These are phyloP conservation scores for Caenorhabditis auriculariae DNA, from an alignment of 2,888 invertebrate species.

Conservation along the genomic window DNA sequence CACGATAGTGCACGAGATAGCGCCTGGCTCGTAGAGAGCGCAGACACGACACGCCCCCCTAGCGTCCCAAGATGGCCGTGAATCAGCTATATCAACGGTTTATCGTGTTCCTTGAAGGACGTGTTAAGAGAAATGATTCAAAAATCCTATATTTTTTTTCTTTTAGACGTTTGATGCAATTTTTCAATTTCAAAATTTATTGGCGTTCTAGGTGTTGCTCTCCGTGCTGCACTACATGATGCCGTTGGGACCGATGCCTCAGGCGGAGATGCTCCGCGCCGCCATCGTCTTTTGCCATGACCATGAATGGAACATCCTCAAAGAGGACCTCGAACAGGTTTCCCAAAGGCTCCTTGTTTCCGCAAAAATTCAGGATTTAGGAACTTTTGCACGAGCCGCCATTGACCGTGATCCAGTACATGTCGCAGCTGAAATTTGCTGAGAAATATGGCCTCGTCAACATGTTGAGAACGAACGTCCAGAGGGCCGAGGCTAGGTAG, in stretches of 20 bases:
- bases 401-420: constrained; percentile 21
- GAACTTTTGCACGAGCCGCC: constrained; percentile 34
- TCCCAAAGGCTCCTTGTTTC: too few relatives aligned
- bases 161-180: background rate
- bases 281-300: constrained; percentile 42
- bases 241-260: constrained; percentile 26
- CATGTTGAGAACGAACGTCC: constrained; percentile 27
- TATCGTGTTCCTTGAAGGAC: too few relatives aligned
- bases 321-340: constrained; percentile 37
- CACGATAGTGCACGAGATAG: too few relatives aligned
- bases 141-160: too few relatives aligned
- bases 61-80: too few relatives aligned
- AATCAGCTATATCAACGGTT: too few relatives aligned
- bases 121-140: too few relatives aligned
- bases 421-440: constrained; percentile 29
- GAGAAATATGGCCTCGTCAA: constrained; percentile 28
- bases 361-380: too few relatives aligned
- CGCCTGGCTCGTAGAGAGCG: too few relatives aligned
- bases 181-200: background rate
- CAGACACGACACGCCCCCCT: too few relatives aligned
- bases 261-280: constrained; percentile 38
- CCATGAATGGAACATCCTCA: constrained; percentile 38
- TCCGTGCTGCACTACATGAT: constrained; percentile 37
- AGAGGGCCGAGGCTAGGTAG: constrained; percentile 33
- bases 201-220: constrained; percentile 20